Evolutionary conservation across 2,797 vertebrate genomes (phyloP).

Genomic region (Prunella strophiata): DNA sequence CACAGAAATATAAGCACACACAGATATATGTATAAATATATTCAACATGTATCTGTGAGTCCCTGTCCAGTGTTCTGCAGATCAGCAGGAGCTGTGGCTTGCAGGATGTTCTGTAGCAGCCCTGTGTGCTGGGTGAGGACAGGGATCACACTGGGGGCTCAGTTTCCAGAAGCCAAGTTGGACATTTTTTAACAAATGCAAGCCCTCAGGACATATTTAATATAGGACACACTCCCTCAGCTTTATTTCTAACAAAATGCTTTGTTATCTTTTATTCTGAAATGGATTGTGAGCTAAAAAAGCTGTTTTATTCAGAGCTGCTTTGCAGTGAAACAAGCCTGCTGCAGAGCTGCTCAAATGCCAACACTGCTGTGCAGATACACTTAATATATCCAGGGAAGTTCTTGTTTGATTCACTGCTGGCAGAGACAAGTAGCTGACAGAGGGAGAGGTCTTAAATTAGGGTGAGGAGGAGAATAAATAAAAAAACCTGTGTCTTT

Average conservation of each 20-base stretch:
- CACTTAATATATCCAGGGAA: background rate
- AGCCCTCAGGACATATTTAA: background rate
- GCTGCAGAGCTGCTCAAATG: background rate
- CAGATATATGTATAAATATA: background rate
- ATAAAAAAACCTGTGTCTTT: background rate
- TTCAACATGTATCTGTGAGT: accelerated
- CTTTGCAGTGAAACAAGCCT: background rate
- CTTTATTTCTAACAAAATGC: background rate
- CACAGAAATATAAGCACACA: background rate
- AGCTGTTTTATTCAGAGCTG: background rate
- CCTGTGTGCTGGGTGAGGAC: background rate
- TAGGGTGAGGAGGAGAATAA: background rate
- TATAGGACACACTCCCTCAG: background rate
- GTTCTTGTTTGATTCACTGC: background rate
- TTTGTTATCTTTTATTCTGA: background rate
- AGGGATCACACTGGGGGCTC: background rate
- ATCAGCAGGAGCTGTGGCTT: background rate
- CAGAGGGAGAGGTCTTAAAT: background rate
- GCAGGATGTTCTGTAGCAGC: background rate
- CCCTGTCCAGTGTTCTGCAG: background rate
- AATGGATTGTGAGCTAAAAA: background rate
- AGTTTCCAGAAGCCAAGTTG: background rate
- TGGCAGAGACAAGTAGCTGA: background rate
- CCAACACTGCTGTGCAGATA: background rate
- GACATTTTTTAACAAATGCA: background rate